Base-by-base conservation (phyloP, 2,888 invertebrate genomes). In the Dynastes hyllus region DNA sequence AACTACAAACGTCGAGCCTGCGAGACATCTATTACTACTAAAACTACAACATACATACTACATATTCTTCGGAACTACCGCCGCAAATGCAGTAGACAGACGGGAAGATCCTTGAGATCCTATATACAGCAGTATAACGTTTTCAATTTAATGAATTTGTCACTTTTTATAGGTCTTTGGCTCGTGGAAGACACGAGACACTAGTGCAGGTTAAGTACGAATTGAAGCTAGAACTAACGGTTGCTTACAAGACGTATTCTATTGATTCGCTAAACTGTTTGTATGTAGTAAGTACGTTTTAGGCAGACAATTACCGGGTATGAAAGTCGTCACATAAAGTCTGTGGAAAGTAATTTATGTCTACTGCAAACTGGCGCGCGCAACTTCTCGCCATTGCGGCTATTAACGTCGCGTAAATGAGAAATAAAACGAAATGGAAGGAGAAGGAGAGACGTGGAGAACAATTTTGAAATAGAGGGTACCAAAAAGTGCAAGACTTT, bases 91-190 rank as follows among this genome's bases (percentile, higher is more conserved):
- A 45, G 45, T 8, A 45, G 11, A 11, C 45, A 45, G 11, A 2
- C 6, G 45, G 32, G 11, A 45, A 8, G 45, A 45, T 11, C 8
- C 45, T 11, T 8, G 6, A 11, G 8, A 45, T 8, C 9, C 8
- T 8, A 45, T 45, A 11, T 22, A 16, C 22, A n/a, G 66, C 16
- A 22, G 66, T 40, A 22, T 40, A 32, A 37, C 71, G 37, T 71
- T 22, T 32, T n/a, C 71, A 55, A 13, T 71, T 71, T 71, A 71
- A 71, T 71, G 71, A 71, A 71, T 71, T 71, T 71, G 71, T 32
- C 37, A 71, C 71, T 71, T 71, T 71, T 71, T 71, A 71, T 32
- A 50, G 71, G 13, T 2, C 16, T 55, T 3, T 4, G 55, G n/a
- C 45, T 45, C 11, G 45, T 11, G 8, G 8, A 45, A 45, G 45